phyloP scores from a whole-genome alignment of 2,113 vertebrate species.

The Gobiocypris rarus region DNA sequence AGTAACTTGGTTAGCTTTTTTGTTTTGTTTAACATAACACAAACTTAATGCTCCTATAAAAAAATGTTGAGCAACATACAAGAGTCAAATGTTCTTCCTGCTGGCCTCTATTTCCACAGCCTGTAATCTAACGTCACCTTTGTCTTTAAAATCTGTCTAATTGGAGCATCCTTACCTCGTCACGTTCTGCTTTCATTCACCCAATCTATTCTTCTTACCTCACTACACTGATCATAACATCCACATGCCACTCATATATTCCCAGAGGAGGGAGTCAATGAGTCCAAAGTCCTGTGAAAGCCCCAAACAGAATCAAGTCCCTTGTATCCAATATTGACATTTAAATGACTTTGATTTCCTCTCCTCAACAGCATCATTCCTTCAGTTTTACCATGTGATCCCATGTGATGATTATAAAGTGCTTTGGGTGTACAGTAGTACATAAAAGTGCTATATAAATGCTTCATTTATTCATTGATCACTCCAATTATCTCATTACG shows the following conservation, averaged over 20 bases:
- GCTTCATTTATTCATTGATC: background rate
- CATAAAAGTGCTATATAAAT: no score
- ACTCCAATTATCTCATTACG: conserved; percentile 42
- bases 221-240: background rate
- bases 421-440: no score
- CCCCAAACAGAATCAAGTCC: no score
- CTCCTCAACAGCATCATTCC: conserved; percentile 29
- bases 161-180: background rate
- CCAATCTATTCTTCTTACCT: background rate
- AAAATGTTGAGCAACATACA: background rate
- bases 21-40: background rate
- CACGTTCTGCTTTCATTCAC: background rate
- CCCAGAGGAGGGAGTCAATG: background rate
- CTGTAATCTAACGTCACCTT: background rate
- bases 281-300: background rate
- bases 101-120: background rate
- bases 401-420: background rate
- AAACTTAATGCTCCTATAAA: background rate
- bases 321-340: conserved; percentile 8
- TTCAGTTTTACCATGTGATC: background rate
- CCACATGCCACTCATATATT: conserved; percentile 3
- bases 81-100: background rate
- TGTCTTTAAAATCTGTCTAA: background rate
- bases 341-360: conserved; percentile 45
- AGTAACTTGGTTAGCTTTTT: background rate